These are phyloP conservation scores for Oreonectes daqikongensis DNA, from an alignment of 2,797 vertebrate genomes.

Conservation along the genomic window DNA sequence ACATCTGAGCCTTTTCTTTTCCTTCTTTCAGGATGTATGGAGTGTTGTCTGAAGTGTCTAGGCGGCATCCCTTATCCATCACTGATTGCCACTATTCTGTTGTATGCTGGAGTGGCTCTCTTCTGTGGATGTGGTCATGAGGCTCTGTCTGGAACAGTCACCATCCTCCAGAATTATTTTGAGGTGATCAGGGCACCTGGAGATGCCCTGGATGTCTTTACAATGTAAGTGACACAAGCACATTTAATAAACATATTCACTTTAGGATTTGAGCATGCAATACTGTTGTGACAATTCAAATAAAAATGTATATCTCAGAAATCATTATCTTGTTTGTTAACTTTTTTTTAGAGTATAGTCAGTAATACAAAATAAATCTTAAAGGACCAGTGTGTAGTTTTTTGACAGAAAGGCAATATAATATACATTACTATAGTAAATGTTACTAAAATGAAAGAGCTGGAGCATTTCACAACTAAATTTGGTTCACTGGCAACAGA, in stretches of 20 bases:
- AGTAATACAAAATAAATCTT: no score
- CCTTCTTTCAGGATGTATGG: constrained; percentile 85
- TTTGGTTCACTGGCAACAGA: no score
- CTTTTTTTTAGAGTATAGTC: no score
- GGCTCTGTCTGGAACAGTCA: constrained; percentile 93
- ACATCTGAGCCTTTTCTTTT: constrained; percentile 13
- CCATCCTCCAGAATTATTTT: constrained; percentile 98
- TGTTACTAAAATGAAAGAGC: no score
- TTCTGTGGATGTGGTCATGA: constrained; percentile 98
- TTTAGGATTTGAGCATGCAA: neutral
- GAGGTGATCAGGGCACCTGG: constrained; percentile 91
- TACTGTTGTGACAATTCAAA: neutral
- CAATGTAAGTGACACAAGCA: constrained; percentile 83
- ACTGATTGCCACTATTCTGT: constrained; percentile 93
- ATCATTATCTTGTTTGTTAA: no score
- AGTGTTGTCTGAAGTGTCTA: constrained; percentile 97
- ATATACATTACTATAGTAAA: no score
- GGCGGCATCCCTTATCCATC: constrained; percentile 97
- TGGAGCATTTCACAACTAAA: no score
- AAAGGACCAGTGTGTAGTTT: no score
- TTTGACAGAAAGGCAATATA: no score
- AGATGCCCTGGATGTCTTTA: constrained; percentile 94
- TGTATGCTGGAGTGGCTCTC: constrained; percentile 94
- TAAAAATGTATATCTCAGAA: no score
- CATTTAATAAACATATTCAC: neutral